A percentile compares a stretch with the other conserved stretches of the same genome.
Conservation (phyloP, 2,797 vertebrate species). For the Xiphorhynchus erythropygius region DNA sequence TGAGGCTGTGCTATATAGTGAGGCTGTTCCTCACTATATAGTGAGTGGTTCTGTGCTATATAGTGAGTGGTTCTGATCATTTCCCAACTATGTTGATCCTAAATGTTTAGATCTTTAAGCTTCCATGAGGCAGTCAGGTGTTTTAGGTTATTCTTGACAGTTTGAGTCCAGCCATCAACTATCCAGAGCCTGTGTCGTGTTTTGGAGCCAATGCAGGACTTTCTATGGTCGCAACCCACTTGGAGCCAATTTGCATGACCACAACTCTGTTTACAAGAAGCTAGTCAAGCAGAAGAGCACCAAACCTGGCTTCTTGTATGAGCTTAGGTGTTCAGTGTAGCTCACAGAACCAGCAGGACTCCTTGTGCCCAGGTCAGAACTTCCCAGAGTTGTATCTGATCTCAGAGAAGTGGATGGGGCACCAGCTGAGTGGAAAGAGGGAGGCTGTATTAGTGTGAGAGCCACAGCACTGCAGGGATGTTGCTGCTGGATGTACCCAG, state of each 20-base stretch:
- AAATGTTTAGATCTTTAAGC: background rate
- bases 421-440: background rate
- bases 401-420: background rate
- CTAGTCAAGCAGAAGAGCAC: background rate
- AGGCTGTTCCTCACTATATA: background rate
- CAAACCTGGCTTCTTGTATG: accelerated
- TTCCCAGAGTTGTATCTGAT: accelerated
- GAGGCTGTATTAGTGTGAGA: background rate
- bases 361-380: accelerated
- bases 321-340: background rate
- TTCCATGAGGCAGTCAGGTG: background rate
- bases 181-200: background rate
- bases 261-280: background rate
- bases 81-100: background rate
- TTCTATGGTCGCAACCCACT: background rate
- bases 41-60: too few relatives aligned
- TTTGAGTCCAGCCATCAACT: background rate
- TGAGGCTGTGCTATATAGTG: accelerated
- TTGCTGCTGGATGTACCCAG: background rate
- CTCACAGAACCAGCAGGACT: background rate
- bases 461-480: background rate
- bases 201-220: background rate
- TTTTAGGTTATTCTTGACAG: background rate
- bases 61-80: background rate
- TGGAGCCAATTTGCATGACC: background rate